Evolutionary conservation across 2,113 vertebrate species (phyloP).

Genomic region (Pseudonaja textilis): DNA sequence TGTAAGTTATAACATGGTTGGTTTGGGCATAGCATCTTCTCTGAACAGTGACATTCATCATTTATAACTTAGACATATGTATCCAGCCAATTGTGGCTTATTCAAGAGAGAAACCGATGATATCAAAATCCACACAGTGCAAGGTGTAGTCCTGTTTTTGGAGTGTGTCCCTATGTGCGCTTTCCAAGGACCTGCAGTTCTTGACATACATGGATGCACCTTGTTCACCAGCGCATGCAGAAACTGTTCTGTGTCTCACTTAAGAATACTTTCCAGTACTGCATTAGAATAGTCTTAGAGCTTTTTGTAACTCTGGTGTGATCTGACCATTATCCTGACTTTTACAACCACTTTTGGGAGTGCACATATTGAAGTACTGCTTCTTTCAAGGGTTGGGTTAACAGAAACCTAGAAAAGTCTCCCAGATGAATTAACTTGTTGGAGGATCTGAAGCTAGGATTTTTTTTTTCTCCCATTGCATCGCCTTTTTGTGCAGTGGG

Average conservation of each 20-base stretch:
- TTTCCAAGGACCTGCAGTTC: neutral
- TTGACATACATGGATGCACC: neutral
- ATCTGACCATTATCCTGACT: neutral
- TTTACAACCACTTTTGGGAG: neutral
- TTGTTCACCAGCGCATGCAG: neutral
- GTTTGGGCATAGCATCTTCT: neutral
- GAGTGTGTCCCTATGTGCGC: neutral
- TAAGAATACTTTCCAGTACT: neutral
- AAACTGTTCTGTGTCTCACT: neutral
- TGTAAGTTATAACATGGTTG: neutral
- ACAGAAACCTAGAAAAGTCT: neutral
- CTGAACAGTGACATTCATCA: neutral
- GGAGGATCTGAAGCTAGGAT: neutral
- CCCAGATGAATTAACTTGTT: neutral
- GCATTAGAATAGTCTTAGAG: neutral
- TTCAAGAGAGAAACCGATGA: neutral
- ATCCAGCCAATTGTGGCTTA: neutral
- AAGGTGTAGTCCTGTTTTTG: neutral
- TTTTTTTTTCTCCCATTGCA: fast-evolving
- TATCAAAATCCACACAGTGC: neutral
- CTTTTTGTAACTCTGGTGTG: neutral
- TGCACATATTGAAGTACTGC: neutral
- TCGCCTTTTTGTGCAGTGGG: neutral
- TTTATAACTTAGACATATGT: neutral
- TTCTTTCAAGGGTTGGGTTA: neutral